phyloP scores from a whole-genome alignment of 2,888 invertebrate species.

The Ichneumoninae sp. region DNA sequence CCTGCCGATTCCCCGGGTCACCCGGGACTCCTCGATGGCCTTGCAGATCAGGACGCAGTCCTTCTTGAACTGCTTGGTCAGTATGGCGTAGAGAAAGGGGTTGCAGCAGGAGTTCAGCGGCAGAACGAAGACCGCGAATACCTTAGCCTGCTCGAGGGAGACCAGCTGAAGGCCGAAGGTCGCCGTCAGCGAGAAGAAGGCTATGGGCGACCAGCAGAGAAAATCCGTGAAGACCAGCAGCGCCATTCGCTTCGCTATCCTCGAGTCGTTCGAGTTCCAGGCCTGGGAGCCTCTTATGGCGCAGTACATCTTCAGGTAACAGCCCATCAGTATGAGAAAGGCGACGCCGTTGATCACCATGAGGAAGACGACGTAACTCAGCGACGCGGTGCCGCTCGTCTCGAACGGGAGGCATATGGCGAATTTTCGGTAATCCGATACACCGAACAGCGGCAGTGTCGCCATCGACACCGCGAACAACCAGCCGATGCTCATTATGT shows the following conservation, averaged over 20 bases:
- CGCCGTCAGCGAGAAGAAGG: constrained; percentile 97
- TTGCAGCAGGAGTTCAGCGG: constrained; percentile 99
- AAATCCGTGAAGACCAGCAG: constrained; percentile 98
- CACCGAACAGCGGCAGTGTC: constrained; percentile 93
- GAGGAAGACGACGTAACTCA: constrained; percentile 95
- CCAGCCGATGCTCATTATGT: constrained; percentile 98
- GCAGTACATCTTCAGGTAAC: constrained; percentile 99
- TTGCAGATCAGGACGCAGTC: constrained; percentile 98
- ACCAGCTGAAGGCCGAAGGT: constrained; percentile 96
- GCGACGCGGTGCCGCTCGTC: constrained; percentile 91
- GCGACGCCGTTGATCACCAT: constrained; percentile 97
- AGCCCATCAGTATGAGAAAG: constrained; percentile 97
- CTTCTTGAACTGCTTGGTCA: constrained; percentile 99
- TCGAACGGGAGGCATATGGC: constrained; percentile 99
- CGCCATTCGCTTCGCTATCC: constrained; percentile 98
- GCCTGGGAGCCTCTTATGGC: constrained; percentile 98
- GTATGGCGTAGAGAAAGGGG: constrained; percentile 98
- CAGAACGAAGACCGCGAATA: constrained; percentile 97
- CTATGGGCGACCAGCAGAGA: constrained; percentile 99
- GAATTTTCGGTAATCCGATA: constrained; percentile 98
- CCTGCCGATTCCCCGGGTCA: constrained; percentile 94
- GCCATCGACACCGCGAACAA: constrained; percentile 95
- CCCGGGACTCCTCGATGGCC: constrained; percentile 97
- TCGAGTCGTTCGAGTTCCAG: constrained; percentile 98
- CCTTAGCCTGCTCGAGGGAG: constrained; percentile 97